Percentiles rank a stretch among this genome's conserved stretches.
Evolutionary conservation across 1,140 invertebrate genomes (phyloP).

Genomic region (Cyclargus thomasi): DNA sequence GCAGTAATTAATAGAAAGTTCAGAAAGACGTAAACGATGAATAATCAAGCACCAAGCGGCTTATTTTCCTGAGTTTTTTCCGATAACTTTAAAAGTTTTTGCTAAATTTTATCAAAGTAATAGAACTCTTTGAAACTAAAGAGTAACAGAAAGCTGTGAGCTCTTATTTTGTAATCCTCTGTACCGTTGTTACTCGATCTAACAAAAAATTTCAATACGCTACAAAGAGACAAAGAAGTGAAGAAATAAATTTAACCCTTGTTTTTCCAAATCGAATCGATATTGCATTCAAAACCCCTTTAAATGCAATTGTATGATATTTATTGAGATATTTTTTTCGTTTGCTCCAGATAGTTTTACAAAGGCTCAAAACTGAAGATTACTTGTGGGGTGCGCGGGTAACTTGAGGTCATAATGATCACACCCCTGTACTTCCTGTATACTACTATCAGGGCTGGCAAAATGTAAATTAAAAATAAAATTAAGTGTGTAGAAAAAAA

Average conservation of each 20-base stretch:
- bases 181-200: not conserved
- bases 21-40: not conserved
- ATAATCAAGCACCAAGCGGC: not conserved
- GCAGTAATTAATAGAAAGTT: conserved; percentile 18
- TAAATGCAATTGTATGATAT: conserved; percentile 72
- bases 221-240: conserved; percentile 21
- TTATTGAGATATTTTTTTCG: conserved; percentile 69
- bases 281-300: conserved; percentile 72
- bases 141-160: no score
- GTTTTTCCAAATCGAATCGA: conserved; percentile 50
- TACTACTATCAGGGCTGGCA: conserved; percentile 45
- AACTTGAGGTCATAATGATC: conserved; percentile 68
- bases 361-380: conserved; percentile 42
- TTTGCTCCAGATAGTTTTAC: conserved; percentile 53
- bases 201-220: conserved; percentile 14
- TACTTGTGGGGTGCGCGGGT: conserved; percentile 50
- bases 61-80: not conserved
- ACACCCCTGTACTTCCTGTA: conserved; percentile 70
- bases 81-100: no score
- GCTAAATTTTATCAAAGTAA: no score
- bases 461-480: conserved; percentile 6
- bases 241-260: conserved; percentile 18
- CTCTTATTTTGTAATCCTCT: not conserved
- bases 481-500: not conserved
- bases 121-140: no score